Conservation (phyloP, 1,140 invertebrate genomes). For the Pseudomyrmex gracilis region DNA sequence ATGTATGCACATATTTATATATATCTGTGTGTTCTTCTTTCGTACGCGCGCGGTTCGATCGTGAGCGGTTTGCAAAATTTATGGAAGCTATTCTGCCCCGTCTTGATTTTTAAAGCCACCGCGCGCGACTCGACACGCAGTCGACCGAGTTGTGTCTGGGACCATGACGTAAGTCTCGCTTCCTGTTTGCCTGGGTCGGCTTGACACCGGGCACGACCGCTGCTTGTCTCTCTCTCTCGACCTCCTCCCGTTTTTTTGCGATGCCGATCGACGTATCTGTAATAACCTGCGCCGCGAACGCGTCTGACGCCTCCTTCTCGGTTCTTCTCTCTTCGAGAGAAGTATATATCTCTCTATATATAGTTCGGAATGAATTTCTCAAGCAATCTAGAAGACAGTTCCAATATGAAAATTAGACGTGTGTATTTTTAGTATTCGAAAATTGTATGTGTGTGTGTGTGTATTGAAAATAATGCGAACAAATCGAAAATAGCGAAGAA, state of each 20-base stretch:
- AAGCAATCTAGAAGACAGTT: background rate
- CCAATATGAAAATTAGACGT: background rate
- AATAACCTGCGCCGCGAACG: conserved; percentile 27
- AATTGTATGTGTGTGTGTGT: too few species aligned
- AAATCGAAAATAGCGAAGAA: too few species aligned
- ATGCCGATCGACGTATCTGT: conserved; percentile 40
- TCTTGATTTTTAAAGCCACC: conserved; percentile 46
- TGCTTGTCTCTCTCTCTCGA: conserved; percentile 45
- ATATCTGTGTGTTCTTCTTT: background rate
- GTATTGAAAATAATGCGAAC: too few species aligned
- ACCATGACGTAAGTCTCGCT: conserved; percentile 73
- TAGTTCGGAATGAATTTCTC: background rate
- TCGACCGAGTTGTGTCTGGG: conserved; percentile 53
- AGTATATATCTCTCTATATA: background rate
- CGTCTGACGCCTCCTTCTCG: conserved; percentile 29
- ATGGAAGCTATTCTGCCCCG: conserved; percentile 27
- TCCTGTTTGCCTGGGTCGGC: conserved; percentile 69
- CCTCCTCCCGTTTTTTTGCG: conserved; percentile 54
- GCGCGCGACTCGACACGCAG: conserved; percentile 22
- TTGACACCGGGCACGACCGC: conserved; percentile 59
- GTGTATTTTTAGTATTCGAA: background rate
- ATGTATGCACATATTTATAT: background rate
- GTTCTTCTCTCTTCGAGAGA: background rate
- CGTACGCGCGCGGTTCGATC: background rate
- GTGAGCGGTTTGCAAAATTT: conserved; percentile 37